Base-by-base conservation (phyloP, 2,888 invertebrate species). In the Didymodactylos carnosus region DNA sequence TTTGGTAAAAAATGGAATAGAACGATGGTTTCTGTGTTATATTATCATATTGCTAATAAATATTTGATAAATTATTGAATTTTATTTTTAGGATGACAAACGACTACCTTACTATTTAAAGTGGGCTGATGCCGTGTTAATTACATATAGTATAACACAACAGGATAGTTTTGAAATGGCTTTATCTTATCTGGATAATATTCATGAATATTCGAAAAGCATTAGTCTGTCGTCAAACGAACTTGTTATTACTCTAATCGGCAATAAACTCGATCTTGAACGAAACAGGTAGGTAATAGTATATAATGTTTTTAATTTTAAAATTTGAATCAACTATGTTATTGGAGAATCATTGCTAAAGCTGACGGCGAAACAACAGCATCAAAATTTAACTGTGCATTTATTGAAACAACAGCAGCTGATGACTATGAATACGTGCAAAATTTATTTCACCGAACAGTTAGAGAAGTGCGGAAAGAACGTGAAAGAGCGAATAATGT, bases 201-300 rank as follows among this genome's bases (percentile, higher is more conserved):
- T 62, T 19, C 29, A 35, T 62, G n/a, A 19, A 8, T 62, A 62
- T 62, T 62, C 62, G 2, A 62, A 62, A 62, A 19, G 35, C 35
- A n/a, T 62, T n/a, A 62, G 35, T 62, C 35, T 62, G n/a, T 62
- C 62, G 7, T 35, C 19, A 1, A 62, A 62, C 19, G 62, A 62
- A 35, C 62, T 62, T 62, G 62, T 62, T 19, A 78, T 83, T 11
- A 80, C 82, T n/a, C 78, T 85, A 19, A 80, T 84, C 1, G 85
- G 84, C 39, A 85, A 84, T 78, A 85, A 85, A 78, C 81, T 80
- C 70, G 85, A 85, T 77, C 77, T 85, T 76, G 85, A 85, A 77
- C 77, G 84, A 78, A 85, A 84, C 78, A 80, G 84, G 84, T 84
- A 75, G 72, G 14, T 14, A 27, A 23, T 3, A 39, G n/a, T n/a